Conservation (phyloP, 1,140 invertebrate species). For the Eupeodes corollae region DNA sequence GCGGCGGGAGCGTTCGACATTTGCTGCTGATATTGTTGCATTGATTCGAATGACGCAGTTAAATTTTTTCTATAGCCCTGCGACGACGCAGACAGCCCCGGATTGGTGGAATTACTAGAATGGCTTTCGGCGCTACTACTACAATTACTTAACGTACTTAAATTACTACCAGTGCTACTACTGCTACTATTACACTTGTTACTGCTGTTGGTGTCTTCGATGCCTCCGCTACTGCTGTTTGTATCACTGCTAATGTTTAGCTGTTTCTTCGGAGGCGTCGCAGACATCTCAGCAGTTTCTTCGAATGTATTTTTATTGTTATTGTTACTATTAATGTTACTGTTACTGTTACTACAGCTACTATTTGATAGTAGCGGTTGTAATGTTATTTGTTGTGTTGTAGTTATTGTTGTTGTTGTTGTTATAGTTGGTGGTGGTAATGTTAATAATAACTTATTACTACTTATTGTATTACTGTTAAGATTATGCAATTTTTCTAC, state of each 20-base stretch:
- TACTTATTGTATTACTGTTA: constrained; percentile 1
- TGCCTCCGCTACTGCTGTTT: constrained; percentile 12
- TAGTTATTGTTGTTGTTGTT: constrained; percentile 10
- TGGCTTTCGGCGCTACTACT: neutral
- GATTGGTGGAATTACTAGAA: constrained; percentile 13
- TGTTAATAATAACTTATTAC: constrained; percentile 2
- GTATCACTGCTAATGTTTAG: too few species aligned
- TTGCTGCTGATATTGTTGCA: neutral
- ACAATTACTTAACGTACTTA: constrained; percentile 6
- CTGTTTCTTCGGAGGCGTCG: too few species aligned
- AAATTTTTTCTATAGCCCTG: constrained; percentile 32
- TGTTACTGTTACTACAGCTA: constrained; percentile 32
- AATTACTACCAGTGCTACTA: constrained; percentile 3
- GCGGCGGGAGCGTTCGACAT: neutral
- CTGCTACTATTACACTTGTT: constrained; percentile 3
- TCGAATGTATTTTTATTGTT: constrained; percentile 16
- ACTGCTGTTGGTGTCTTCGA: constrained; percentile 4
- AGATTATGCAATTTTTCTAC: too few species aligned
- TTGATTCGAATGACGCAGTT: constrained; percentile 21
- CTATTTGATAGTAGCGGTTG: constrained; percentile 21
- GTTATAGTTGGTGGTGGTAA: constrained; percentile 22
- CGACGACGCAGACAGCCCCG: neutral
- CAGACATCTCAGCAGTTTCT: too few species aligned
- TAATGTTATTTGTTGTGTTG: neutral
- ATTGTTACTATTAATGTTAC: constrained; percentile 25